Percentiles rank a stretch among this genome's conserved stretches.
These are phyloP conservation scores for Alligator sinensis DNA, from an alignment of 2,113 vertebrate genomes.

Conservation along the genomic window DNA sequence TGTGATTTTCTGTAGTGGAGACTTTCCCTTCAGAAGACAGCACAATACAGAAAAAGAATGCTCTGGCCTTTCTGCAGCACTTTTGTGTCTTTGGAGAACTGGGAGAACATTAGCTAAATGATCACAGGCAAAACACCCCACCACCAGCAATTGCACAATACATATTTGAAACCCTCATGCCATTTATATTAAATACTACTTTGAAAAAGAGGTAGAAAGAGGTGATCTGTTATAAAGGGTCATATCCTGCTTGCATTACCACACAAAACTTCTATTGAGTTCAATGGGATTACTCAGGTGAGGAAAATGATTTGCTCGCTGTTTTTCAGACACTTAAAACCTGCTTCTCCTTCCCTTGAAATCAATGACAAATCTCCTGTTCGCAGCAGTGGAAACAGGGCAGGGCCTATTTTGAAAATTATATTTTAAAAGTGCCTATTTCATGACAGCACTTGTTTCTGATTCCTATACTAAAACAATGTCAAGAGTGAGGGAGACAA, in stretches of 20 bases:
- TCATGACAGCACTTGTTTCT: not conserved
- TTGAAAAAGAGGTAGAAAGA: not conserved
- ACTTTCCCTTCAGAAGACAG: fast-evolving
- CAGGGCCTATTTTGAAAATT: not conserved
- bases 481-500: not conserved
- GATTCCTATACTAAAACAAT: fast-evolving
- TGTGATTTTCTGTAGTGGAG: fast-evolving
- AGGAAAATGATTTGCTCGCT: not conserved
- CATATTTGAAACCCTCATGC: not conserved
- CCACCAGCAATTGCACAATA: not conserved
- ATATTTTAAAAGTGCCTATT: not conserved
- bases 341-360: fast-evolving
- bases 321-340: not conserved
- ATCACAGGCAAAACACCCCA: not conserved
- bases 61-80: fast-evolving
- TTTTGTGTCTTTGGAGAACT: not conserved
- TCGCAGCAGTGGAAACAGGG: not conserved
- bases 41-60: fast-evolving
- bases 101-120: not conserved
- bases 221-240: not conserved
- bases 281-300: fast-evolving
- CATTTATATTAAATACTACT: not conserved
- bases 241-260: not conserved
- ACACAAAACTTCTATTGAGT: not conserved
- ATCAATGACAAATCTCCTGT: not conserved